Base-by-base conservation (phyloP, 2,888 invertebrate species). In the Pollenia amentaria region DNA sequence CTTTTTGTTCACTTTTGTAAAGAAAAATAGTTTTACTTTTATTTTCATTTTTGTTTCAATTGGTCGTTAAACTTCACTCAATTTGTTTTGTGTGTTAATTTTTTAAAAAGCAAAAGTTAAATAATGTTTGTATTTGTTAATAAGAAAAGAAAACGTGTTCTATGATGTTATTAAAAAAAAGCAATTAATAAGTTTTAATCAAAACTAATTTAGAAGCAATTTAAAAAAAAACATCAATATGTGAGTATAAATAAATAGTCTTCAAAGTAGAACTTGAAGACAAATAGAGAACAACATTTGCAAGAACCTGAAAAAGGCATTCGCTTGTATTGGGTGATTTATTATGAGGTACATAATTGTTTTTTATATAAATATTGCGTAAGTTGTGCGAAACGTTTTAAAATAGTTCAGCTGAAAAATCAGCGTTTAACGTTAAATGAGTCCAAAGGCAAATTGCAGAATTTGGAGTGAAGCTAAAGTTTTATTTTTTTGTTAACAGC, bases 1-100 rank as follows among this genome's bases (percentile, higher is more conserved):
- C 21, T 38, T 44, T 46, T 60, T 72, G 12, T 60, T 44, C 53
- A 44, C 51, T 65, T 67, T 76, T 77, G 16, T 65, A 44, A 64
- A 29, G 10, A 11, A 62, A 62, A 75, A 77, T 72, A 14, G 9
- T 64, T 57, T 18, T 67, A 73, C 78, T 60, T 73, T 79, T 79
- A 69, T 75, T 84, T 80, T 84, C 46, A 69, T 84, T 84, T 65
- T 40, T 9, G n/a, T 67, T 51, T 51, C 38, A 65, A 48, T 40
- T 70, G 84, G 79, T 72, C 79, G 64, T 62, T 79, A 79, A 84
- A 84, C 84, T 55, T 16, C 8, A 42, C 18, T 9, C 46, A 60
- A 80, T 75, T 73, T 55, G 18, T 65, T 67, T 57, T 62, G 46
- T 80, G 12, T 38, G 73, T 51, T 79, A 76, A 76, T 55, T 76